Percentiles rank a stretch among this genome's conserved stretches.
Evolutionary conservation across 1,140 invertebrate genomes (phyloP).

Genomic region (Heliothis subflexa): DNA sequence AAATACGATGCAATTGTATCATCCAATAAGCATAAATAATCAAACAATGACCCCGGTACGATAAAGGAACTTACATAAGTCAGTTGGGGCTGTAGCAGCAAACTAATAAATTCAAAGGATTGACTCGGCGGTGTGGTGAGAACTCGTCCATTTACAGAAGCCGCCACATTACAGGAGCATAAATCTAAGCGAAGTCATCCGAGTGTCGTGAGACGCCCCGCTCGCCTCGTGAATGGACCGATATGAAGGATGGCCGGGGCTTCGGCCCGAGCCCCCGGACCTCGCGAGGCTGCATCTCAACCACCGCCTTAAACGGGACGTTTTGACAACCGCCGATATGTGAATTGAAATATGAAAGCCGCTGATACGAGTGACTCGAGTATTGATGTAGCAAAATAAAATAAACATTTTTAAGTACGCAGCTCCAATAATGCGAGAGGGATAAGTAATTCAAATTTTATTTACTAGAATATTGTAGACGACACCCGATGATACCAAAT

Average conservation of each 20-base stretch:
- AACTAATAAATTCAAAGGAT: slow-evolving; percentile 81
- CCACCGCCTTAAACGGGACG: slow-evolving; percentile 65
- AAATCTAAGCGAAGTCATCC: slow-evolving; percentile 74
- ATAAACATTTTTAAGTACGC: slow-evolving; percentile 38
- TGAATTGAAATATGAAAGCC: slow-evolving; percentile 80
- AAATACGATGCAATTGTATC: neutral
- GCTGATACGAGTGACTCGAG: slow-evolving; percentile 58
- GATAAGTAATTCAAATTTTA: slow-evolving; percentile 23
- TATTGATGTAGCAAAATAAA: slow-evolving; percentile 56
- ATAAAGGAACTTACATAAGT: slow-evolving; percentile 63
- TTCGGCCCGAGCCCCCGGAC: slow-evolving; percentile 57
- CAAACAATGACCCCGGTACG: slow-evolving; percentile 71
- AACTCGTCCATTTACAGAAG: slow-evolving; percentile 79
- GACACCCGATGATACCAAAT: neutral
- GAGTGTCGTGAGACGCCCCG: slow-evolving; percentile 68
- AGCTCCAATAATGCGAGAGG: slow-evolving; percentile 16
- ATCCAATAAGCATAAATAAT: slow-evolving; percentile 65
- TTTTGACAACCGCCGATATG: slow-evolving; percentile 79
- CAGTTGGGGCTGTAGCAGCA: slow-evolving; percentile 59
- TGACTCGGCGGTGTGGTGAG: slow-evolving; percentile 75
- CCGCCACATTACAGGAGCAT: slow-evolving; percentile 74
- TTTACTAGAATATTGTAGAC: slow-evolving; percentile 12
- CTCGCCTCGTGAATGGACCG: slow-evolving; percentile 71
- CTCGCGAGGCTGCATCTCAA: slow-evolving; percentile 66
- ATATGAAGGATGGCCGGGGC: slow-evolving; percentile 78